Base-by-base conservation (phyloP, 2,797 vertebrate species). In the Euthynnus affinis region DNA sequence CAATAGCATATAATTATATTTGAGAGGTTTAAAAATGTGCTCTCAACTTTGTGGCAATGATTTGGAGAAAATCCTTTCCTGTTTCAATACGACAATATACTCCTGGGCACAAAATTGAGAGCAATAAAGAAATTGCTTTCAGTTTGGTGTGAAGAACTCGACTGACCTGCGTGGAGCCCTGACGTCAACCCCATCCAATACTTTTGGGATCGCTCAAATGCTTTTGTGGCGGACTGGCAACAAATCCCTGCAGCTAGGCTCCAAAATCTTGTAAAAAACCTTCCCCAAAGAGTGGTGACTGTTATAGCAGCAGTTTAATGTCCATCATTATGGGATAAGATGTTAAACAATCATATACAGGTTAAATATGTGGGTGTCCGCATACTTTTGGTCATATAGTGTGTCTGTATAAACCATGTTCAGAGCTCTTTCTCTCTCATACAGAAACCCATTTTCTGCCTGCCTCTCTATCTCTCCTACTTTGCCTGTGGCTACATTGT, bases 381-480 rank as follows among this genome's bases (percentile, higher is more conserved):
- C 40, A 32, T 46, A 69, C 20, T 57, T 69, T 40, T 60, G 64
- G n/a, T 48, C 25, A 44, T 22, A 44, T n/a, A 51, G 20, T 3
- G 5, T 20, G 34, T 55, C 25, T 57, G 51, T 25, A 22, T 25
- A 6, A 40, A 29, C 7, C n/a, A 15, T 42, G 7, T 75, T 60
- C 20, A 52, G n/a, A 44, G 25, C 32, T 34, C 37, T 74, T 63
- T 67, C 58, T 42, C 25, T 29, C 42, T 2, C 34, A 56, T 20
- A 69, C 22, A 69, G 58, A 79, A 72, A 71, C 67, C 52, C 52
- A 51, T 74, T 82, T 77, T 63, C 55, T 64, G 57, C 57, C 22
- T 71, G 60, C 57, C 22, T 71, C 67, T 69, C 4, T 57, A 64
- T 74, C 57, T 44, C 70, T 57, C 48, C 59, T 27, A 4, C 44